Base-by-base conservation (phyloP, 2,797 vertebrate genomes). In the Epinephelus awoara region DNA sequence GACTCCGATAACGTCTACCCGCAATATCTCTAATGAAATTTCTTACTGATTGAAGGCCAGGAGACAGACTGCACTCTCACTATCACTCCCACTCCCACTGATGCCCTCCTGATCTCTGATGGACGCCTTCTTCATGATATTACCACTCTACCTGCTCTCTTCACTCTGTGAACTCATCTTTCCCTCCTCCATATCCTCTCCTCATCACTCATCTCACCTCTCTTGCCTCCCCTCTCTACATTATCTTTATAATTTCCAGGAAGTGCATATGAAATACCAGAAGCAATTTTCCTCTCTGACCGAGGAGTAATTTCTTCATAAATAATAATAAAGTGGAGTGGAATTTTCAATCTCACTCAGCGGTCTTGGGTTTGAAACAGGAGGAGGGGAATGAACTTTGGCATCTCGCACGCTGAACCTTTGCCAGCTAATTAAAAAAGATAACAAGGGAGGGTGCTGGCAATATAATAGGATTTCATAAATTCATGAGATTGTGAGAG, bases 401-500 rank as follows among this genome's bases (percentile, higher is more conserved):
- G 85, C 83, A 38, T 76, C 1, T 55, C 52, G 13, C 56, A 42
- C 14, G n/a, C 34, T 47, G 52, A 81, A 55, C 38, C 54, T 52
- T 29, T 61, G 59, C 77, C 70, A 74, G 62, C 47, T 77, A 68
- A 90, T 90, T 83, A 75, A 67, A 84, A 52, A 62, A 66, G 61
- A 80, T 18, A 67, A 81, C 49, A 50, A 29, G 23, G 27, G 27
- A 49, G 65, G 46, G 42, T 25, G 42, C 42, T 79, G 78, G 72
- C 56, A 80, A 54, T 79, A 75, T 75, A 42, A 86, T 68, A 23
- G 46, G 59, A 77, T 83, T 86, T 83, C n/a, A 84, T 75, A 57
- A 72, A 88, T 87, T 82, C n/a, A 62, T 59, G 67, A 82, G 42
- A 67, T 74, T 67, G 74, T 51, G 58, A 85, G 73, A 63, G 38